Base-by-base conservation (phyloP, 2,797 vertebrate species). In the Pristis pectinata region DNA sequence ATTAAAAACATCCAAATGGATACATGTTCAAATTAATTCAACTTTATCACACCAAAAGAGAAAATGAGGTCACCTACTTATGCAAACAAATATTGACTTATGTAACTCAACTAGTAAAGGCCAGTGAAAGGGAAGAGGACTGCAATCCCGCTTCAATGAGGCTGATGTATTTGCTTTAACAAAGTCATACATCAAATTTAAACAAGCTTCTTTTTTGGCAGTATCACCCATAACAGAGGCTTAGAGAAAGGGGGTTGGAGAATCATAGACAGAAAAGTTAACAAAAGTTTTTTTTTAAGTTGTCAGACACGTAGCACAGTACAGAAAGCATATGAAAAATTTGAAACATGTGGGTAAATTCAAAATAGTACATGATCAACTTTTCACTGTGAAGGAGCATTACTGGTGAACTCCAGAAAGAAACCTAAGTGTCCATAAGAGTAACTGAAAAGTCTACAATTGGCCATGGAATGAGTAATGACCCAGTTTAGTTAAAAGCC, bases 21-120 rank as follows among this genome's bases (percentile, higher is more conserved):
- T 87, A 53, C 11, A n/a, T 59, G 53, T 87, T 87, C 53, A 87
- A 87, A 87, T 87, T 34, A 59, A 64, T 87, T 87, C 83, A 87
- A 87, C 83, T 59, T 87, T 27, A 59, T 34, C 49, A 34, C 53
- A 82, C 37, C 79, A 87, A 87, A 56, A n/a, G 83, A 27, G 34
- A 59, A 87, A 87, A 87, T 56, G 34, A 59, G 83, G 24, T 82
- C 85, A 49, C 44, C 30, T 30, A 56, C 49, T 30, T 15, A 30
- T 53, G 0, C 49, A 85, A 85, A 34, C 34, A 87, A 61, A 87
- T 56, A 59, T 61, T 87, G 30, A 59, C 30, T 61, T n/a, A 59
- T 59, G 53, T 5, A 87, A 13, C 83, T 87, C 53, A 61, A 17
- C 30, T 30, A 34, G 83, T 59, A 87, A 87, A 87, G 83, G 30